These are phyloP conservation scores for Clepsis dumicolana DNA, from an alignment of 2,888 invertebrate genomes.

Conservation along the genomic window DNA sequence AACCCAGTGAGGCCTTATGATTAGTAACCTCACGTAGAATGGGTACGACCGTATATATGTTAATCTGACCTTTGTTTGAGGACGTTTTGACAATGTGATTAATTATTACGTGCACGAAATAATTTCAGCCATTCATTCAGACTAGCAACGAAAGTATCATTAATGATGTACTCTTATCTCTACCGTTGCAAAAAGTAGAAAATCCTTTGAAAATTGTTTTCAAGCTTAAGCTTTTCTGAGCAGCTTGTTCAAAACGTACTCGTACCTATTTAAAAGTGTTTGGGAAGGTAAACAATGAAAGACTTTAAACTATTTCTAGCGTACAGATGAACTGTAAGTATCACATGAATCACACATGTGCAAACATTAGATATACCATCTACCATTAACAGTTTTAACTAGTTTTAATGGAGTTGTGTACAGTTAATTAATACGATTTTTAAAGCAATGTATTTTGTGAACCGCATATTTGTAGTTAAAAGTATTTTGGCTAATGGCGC, in stretches of 20 bases:
- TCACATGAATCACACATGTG: conserved; percentile 6
- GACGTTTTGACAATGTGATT: conserved; percentile 5
- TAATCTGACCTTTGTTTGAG: conserved; percentile 23
- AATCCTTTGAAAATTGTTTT: neutral
- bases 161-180: neutral
- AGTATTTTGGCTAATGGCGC: neutral
- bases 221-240: neutral
- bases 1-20: neutral
- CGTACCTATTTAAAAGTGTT: neutral
- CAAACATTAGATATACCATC: neutral
- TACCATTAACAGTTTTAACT: neutral
- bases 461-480: neutral
- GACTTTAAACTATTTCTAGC: neutral
- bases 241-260: neutral
- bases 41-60: neutral
- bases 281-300: neutral
- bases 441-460: neutral
- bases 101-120: conserved; percentile 13
- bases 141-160: neutral
- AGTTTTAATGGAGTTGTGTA: conserved; percentile 1
- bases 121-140: conserved; percentile 5
- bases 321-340: neutral
- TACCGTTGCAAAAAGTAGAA: neutral
- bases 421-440: conserved; percentile 5
- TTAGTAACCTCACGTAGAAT: neutral